Conservation (phyloP, 2,113 vertebrate species). For the Terrapene triunguis region DNA sequence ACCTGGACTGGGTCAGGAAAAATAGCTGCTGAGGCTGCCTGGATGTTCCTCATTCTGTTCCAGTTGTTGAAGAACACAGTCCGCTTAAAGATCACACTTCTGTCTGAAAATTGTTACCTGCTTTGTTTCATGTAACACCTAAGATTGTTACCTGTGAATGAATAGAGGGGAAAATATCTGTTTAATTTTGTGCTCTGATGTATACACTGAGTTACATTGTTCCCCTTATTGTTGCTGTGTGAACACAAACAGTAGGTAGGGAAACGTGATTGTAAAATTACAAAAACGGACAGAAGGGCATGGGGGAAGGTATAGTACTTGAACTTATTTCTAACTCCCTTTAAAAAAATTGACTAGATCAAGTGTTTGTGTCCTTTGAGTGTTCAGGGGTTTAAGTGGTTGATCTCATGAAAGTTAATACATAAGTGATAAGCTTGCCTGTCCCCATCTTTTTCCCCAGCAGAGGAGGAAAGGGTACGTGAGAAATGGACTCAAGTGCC, state of each 20-base stretch:
- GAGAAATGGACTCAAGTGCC: neutral
- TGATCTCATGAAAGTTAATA: neutral
- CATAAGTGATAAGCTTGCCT: neutral
- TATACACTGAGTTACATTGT: neutral
- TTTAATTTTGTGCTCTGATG: neutral
- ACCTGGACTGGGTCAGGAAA: neutral
- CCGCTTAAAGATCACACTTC: neutral
- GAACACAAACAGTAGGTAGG: neutral
- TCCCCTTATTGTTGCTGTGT: neutral
- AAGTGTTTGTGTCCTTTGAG: neutral
- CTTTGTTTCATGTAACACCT: neutral
- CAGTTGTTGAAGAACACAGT: neutral
- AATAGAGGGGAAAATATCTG: neutral
- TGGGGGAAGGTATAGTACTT: neutral
- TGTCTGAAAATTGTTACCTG: neutral
- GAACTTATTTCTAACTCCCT: neutral
- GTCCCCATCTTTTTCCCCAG: neutral
- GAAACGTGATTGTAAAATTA: neutral
- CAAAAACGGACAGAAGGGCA: rapidly evolving
- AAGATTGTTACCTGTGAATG: neutral
- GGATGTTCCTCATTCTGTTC: neutral
- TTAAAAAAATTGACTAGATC: neutral
- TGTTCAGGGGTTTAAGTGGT: neutral
- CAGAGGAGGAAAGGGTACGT: neutral
- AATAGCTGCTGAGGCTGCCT: neutral